Conservation (phyloP, 2,113 vertebrate genomes). For the Beaufortia kweichowensis region DNA sequence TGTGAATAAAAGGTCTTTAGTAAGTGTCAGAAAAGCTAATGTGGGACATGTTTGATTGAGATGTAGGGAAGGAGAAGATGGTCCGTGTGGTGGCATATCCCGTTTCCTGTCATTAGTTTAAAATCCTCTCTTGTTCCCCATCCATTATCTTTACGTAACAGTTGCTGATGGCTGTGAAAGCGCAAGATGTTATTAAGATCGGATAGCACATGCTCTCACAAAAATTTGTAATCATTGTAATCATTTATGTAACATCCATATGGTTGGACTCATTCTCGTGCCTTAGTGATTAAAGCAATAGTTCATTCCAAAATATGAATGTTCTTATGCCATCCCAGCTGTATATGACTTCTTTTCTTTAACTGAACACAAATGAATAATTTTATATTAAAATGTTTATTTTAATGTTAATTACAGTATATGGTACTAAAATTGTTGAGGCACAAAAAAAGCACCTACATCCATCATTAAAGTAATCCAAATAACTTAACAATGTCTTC, state of each 20-base stretch:
- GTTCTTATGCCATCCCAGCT: too few relatives aligned
- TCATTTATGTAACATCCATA: slow-evolving; percentile 27
- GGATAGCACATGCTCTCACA: slow-evolving; percentile 33
- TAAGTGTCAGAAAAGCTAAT: slow-evolving; percentile 38
- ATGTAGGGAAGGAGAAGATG: slow-evolving; percentile 36
- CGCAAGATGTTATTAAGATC: slow-evolving; percentile 33
- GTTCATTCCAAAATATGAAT: too few relatives aligned
- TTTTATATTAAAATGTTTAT: too few relatives aligned
- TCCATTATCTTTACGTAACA: slow-evolving; percentile 52
- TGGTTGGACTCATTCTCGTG: neutral
- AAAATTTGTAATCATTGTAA: slow-evolving; percentile 31
- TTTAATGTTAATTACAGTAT: too few relatives aligned
- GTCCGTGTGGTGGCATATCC: slow-evolving; percentile 40
- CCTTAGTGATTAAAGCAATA: too few relatives aligned
- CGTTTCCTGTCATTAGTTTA: slow-evolving; percentile 51
- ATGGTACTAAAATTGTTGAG: too few relatives aligned
- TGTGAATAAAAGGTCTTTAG: slow-evolving; percentile 23
- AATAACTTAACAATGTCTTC: too few relatives aligned
- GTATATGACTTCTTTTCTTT: too few relatives aligned
- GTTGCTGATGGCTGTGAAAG: slow-evolving; percentile 35
- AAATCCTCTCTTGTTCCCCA: slow-evolving; percentile 46
- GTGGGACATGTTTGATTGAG: slow-evolving; percentile 45
- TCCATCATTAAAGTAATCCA: too few relatives aligned
- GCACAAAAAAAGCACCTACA: too few relatives aligned
- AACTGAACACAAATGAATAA: too few relatives aligned